Evolutionary conservation across 2,113 vertebrate genomes (phyloP).

Genomic region (Pelmatolapia mariae): DNA sequence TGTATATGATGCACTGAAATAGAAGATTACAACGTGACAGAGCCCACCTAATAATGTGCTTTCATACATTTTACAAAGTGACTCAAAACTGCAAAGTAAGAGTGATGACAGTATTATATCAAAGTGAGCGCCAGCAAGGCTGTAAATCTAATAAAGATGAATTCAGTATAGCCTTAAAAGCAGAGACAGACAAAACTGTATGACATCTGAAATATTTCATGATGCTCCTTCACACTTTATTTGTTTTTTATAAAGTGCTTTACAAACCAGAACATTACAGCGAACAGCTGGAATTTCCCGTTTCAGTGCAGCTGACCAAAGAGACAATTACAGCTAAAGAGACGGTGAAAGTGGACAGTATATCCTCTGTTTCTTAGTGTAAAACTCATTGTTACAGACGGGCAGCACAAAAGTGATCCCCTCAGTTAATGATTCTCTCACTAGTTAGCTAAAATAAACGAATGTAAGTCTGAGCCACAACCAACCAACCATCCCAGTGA

Average conservation of each 20-base stretch:
- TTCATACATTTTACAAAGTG: background rate
- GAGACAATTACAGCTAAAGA: background rate
- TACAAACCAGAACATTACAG: background rate
- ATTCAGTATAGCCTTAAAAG: fast-evolving
- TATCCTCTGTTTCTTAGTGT: background rate
- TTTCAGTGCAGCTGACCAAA: background rate
- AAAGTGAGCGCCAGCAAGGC: background rate
- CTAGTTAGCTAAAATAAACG: background rate
- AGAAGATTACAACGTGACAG: background rate
- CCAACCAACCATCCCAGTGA: background rate
- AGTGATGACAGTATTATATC: background rate
- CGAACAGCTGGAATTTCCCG: background rate
- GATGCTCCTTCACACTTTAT: background rate
- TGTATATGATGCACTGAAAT: background rate
- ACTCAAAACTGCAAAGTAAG: background rate
- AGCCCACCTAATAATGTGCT: background rate
- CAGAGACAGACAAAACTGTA: background rate
- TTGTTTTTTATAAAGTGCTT: background rate
- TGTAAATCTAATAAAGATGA: background rate
- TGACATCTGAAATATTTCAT: background rate
- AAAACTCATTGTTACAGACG: background rate
- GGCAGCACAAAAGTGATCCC: background rate
- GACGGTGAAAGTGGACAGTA: background rate
- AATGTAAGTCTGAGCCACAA: background rate
- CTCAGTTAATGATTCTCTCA: background rate